Base-by-base conservation (phyloP, 2,888 invertebrate genomes). In the Petrolisthes manimaculis region DNA sequence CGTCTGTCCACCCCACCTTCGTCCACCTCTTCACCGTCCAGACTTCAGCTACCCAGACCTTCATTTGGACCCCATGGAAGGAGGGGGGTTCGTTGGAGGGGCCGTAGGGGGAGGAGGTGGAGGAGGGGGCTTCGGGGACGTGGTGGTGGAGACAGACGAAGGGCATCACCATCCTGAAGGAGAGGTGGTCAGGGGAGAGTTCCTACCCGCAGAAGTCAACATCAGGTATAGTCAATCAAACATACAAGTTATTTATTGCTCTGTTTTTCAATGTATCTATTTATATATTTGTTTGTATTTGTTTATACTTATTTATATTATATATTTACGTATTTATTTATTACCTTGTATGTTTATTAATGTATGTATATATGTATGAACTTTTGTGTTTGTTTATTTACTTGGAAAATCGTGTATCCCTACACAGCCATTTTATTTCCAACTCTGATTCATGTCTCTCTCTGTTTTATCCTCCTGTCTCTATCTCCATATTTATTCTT, bases 81-180 rank as follows among this genome's bases (percentile, higher is more conserved):
- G n/a, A n/a, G n/a, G n/a, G 12, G n/a, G 1, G 67, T 14, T 67
- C 67, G n/a, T n/a, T n/a, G n/a, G n/a, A n/a, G n/a, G n/a, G n/a
- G n/a, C n/a, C n/a, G n/a, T n/a, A n/a, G 71, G 71, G 18, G n/a
- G 71, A 5, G 12, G 5, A 14, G 71, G n/a, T n/a, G 71, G 71
- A 5, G 56, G 54, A 24, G 77, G 77, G 5, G 81, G 81, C 12
- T 81, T 81, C 67, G 81, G 81, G 37, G 81, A 81, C 37, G 67
- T 81, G 67, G 9, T 81, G 81, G 51, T 14, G 53, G 53, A 8
- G 9, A 51, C 18, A 9, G 78, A 53, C 21, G 24, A 78, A 21
- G 5, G 53, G 5, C 78, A 78, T n/a, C 6, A 53, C 18, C 1
- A 5, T 24, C 54, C 9, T 54, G 51, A 81, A n/a, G 61, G 81